Evolutionary conservation across 2,888 invertebrate species (phyloP).

Genomic region (Plusia festucae): DNA sequence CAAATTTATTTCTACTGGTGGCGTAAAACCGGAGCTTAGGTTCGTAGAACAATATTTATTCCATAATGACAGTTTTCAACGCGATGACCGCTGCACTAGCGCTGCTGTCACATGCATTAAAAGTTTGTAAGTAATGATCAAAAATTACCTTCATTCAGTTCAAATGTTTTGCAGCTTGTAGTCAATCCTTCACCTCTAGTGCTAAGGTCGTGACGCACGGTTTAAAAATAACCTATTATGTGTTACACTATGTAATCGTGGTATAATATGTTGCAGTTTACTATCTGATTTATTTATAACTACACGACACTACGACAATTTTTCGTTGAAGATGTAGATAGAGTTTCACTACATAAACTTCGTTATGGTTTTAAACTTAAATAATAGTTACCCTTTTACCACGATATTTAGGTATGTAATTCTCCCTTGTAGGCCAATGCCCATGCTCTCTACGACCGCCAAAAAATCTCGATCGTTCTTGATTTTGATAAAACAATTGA

Average conservation of each 20-base stretch:
- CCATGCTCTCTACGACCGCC: no score
- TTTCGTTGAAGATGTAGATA: neutral
- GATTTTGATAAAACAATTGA: no score
- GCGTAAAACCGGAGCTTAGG: neutral
- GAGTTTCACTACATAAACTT: neutral
- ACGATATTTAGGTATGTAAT: no score
- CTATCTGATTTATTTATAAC: constrained; percentile 16
- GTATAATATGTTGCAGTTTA: constrained; percentile 30
- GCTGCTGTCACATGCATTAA: neutral
- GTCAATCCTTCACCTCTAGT: constrained; percentile 46
- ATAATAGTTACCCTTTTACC: no score
- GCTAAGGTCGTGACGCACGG: constrained; percentile 43
- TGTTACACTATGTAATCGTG: constrained; percentile 16
- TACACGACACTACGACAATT: neutral
- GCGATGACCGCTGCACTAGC: neutral
- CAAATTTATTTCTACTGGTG: neutral
- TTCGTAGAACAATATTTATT: neutral
- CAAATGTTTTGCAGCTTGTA: constrained; percentile 14
- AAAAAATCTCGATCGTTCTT: no score
- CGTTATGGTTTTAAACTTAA: neutral
- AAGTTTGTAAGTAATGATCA: neutral
- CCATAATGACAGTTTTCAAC: neutral
- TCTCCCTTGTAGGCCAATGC: no score
- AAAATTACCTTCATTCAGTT: neutral
- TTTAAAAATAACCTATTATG: constrained; percentile 51